Evolutionary conservation across 2,888 invertebrate genomes (phyloP), one percentile per base, ranked within the genome.

Genomic region (Marasmarcha lunaedactyla): DNA sequence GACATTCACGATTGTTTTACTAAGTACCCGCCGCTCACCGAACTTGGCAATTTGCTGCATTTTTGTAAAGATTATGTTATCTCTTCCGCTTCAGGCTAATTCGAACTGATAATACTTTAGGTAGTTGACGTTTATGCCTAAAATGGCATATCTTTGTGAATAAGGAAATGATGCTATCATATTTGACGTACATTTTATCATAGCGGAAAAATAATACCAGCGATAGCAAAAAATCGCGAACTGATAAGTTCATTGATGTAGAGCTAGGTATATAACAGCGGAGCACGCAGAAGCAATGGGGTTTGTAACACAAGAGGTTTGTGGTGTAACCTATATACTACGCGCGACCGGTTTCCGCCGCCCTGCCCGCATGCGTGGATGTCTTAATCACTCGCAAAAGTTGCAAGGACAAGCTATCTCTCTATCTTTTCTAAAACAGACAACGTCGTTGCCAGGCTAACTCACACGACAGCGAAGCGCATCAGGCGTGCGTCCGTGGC

Each of bases 261-360:
- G 5, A 9, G 25, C 25, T 6, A 25, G 6, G 5, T 5, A 25
- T 25, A n/a, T n/a, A n/a, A n/a, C n/a, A n/a, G n/a, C n/a, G n/a
- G n/a, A n/a, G n/a, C n/a, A n/a, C n/a, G n/a, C n/a, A n/a, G n/a
- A n/a, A 41, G 38, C 35, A 38, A 36, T 33, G 37, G 30, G 55
- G 66, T 77, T 67, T 74, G 61, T 77, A 70, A 72, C 64, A 64
- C 73, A 79, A 72, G 78, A 73, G 79, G 79, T 81, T 63, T 81
- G 77, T 81, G 72, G 81, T 77, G 76, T 74, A 79, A 81, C 79
- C 81, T 72, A 79, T 79, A 78, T 79, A 72, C 57, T 56, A 69
- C 68, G 51, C 62, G 63, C 63, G 62, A 74, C 77, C 77, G 76
- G 73, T 76, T 63, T 49, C 48, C 53, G 48, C 50, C 50, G 52